Base-by-base conservation (phyloP, 2,888 invertebrate genomes). In the Amphimallon solstitiale region DNA sequence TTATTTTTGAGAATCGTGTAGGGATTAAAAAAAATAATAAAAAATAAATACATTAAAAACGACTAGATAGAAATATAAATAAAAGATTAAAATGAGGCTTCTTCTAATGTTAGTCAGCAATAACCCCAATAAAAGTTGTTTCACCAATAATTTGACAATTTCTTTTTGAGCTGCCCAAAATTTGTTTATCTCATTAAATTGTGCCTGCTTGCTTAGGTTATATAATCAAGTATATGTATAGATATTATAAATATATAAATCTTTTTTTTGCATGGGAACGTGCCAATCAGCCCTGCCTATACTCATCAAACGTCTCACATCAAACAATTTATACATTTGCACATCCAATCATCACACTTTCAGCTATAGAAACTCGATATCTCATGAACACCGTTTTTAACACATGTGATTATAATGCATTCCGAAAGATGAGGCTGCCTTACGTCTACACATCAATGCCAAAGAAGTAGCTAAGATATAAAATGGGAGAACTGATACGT, bases 321-420 rank as follows among this genome's bases (percentile, higher is more conserved):
- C 52, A 52, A 43, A 52, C 35, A 52, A 52, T 34, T 34, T 52
- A 43, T 43, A 59, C 59, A 59, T 60, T 35, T 35, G 34, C 43
- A 60, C 43, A 29, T 23, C 1, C 45, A 66, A 60, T 66, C 68
- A 21, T 60, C 73, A 74, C 74, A 78, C 76, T 74, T 71, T 74
- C 75, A 78, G 77, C 76, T 77, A 80, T 78, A 80, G 78, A 66
- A 75, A 79, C 77, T 79, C 78, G 75, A 79, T 78, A 78, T 78
- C 74, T 76, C 73, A 76, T 79, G 80, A 82, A 82, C 82, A 81
- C 82, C 80, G 80, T 38, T 79, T 78, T 78, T 81, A 80, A 81
- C 80, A 80, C 80, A 76, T 79, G 82, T 81, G 82, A 82, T 82
- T 79, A 78, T 72, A 68, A 66, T 63, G 68, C 56, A 43, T 68